phyloP scores from a whole-genome alignment of 2,888 invertebrate species.

The Hypselothyrea guttata region DNA sequence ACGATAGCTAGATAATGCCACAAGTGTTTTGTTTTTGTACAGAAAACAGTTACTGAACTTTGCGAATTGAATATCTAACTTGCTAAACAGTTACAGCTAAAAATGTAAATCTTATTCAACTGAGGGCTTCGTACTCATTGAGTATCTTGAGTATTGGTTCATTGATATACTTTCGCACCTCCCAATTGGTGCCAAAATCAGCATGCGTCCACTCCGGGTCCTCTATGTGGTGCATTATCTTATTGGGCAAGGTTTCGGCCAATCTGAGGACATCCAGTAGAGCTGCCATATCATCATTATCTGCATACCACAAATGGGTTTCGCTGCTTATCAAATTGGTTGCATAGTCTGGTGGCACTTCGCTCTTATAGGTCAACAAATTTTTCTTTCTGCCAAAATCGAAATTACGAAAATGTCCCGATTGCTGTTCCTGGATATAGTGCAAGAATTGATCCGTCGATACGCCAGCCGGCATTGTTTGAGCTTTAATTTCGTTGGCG shows the following conservation, averaged over 20 bases:
- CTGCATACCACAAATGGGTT: slow-evolving; percentile 70
- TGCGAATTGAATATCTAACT: neutral
- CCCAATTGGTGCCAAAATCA: slow-evolving; percentile 51
- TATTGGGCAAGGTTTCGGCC: slow-evolving; percentile 57
- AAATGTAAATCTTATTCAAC: neutral
- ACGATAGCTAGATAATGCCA: neutral
- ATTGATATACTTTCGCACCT: slow-evolving; percentile 58
- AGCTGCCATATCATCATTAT: slow-evolving; percentile 61
- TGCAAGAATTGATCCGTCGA: slow-evolving; percentile 75
- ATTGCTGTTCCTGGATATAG: slow-evolving; percentile 66
- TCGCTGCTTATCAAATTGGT: slow-evolving; percentile 50
- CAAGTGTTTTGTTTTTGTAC: neutral
- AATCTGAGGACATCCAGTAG: slow-evolving; percentile 63
- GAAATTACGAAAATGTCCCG: slow-evolving; percentile 63
- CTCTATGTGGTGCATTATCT: slow-evolving; percentile 49
- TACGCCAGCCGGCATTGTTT: slow-evolving; percentile 59
- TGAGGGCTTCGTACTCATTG: slow-evolving; percentile 44
- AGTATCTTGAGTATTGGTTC: slow-evolving; percentile 62
- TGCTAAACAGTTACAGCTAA: no score
- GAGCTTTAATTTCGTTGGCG: neutral
- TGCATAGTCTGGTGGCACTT: slow-evolving; percentile 64
- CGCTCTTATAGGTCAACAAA: slow-evolving; percentile 43
- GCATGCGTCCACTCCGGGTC: slow-evolving; percentile 66
- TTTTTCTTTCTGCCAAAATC: slow-evolving; percentile 61
- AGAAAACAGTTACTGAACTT: neutral